A percentile compares a stretch with the other conserved stretches of the same genome.
Evolutionary conservation across 2,113 vertebrate genomes (phyloP).

Genomic region (Canis aureus): DNA sequence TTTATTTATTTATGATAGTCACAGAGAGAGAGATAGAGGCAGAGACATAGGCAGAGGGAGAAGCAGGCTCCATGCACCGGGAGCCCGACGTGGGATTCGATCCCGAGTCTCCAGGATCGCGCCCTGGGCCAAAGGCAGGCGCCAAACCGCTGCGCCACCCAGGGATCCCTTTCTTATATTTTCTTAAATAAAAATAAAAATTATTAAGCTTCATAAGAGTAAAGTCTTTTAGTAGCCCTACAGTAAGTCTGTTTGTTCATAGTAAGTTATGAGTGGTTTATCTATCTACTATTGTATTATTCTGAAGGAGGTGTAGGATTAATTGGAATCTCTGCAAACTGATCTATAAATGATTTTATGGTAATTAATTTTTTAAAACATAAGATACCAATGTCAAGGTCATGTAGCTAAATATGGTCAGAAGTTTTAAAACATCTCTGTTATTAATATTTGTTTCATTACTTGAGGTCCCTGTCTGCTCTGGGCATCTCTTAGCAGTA

Average conservation of each 20-base stretch:
- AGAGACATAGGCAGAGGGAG: too few relatives aligned
- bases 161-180: background rate
- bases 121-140: too few relatives aligned
- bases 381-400: background rate
- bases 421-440: background rate
- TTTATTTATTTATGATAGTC: too few relatives aligned
- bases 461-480: background rate
- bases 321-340: background rate
- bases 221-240: background rate
- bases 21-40: too few relatives aligned
- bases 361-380: slow-evolving; percentile 7
- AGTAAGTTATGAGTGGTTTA: background rate
- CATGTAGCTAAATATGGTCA: background rate
- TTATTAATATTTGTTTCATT: background rate
- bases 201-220: background rate
- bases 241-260: background rate
- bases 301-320: slow-evolving; percentile 18
- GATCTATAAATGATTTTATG: background rate
- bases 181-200: slow-evolving; percentile 49
- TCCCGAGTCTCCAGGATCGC: too few relatives aligned
- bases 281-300: background rate
- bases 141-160: too few relatives aligned
- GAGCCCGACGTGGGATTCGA: too few relatives aligned
- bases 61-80: too few relatives aligned
- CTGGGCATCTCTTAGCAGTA: background rate